Percentiles rank a stretch among this genome's conserved stretches.
phyloP scores from a whole-genome alignment of 1,140 invertebrate genomes.

The Drosophila kanapiae region DNA sequence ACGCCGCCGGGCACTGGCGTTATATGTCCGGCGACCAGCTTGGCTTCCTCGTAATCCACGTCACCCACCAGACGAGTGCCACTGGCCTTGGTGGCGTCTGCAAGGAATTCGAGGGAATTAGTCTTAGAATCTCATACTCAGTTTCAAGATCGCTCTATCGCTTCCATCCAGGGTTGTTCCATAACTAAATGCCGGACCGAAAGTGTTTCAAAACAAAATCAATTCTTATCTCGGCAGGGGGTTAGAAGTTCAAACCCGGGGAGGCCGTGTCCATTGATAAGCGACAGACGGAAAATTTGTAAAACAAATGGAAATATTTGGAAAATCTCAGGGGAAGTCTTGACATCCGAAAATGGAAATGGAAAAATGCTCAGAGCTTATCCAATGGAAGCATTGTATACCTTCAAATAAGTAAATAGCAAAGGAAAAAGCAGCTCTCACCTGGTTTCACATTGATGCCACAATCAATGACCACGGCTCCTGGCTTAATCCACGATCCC shows the following conservation, averaged over 20 bases:
- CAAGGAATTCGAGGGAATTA: not conserved
- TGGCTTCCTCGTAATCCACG: slow-evolving; percentile 94
- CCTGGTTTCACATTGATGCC: slow-evolving; percentile 98
- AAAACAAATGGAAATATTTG: slow-evolving; percentile 25
- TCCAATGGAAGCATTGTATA: not conserved
- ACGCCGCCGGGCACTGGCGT: slow-evolving; percentile 99
- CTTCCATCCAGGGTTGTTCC: slow-evolving; percentile 2
- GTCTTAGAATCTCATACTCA: too few relatives aligned
- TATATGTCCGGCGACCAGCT: slow-evolving; percentile 93
- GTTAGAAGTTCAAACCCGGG: slow-evolving; percentile 16
- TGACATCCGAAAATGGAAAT: not conserved
- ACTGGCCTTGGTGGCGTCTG: slow-evolving; percentile 93
- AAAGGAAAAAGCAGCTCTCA: slow-evolving; percentile 83
- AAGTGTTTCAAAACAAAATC: slow-evolving; percentile 23
- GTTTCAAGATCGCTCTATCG: not conserved
- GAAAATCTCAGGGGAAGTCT: not conserved
- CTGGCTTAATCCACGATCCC: slow-evolving; percentile 98
- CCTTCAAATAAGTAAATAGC: too few relatives aligned
- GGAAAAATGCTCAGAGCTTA: not conserved
- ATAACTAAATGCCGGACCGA: slow-evolving; percentile 12
- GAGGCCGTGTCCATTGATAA: slow-evolving; percentile 45
- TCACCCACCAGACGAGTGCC: slow-evolving; percentile 97
- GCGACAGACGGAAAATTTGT: not conserved
- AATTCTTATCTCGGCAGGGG: slow-evolving; percentile 46
- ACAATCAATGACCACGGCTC: slow-evolving; percentile 99